These are phyloP conservation scores for Drosophila nigrodunni DNA, from an alignment of 1,140 invertebrate genomes.

Conservation along the genomic window DNA sequence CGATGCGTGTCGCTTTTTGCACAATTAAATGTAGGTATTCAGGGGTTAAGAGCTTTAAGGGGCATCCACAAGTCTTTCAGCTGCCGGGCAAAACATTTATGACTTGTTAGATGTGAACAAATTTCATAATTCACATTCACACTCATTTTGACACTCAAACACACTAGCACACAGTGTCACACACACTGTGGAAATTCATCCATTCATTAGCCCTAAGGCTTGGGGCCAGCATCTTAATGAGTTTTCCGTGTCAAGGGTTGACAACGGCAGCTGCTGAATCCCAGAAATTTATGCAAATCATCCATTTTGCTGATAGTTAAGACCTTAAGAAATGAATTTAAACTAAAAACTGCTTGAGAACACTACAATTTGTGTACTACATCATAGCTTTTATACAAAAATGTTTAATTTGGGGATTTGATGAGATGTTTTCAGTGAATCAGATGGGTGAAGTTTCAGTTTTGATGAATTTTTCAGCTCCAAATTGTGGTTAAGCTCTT, in stretches of 20 bases:
- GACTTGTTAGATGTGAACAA: constrained; percentile 71
- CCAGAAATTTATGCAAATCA: constrained; percentile 53
- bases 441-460: no score
- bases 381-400: no score
- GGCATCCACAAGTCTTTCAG: constrained; percentile 35
- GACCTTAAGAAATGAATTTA: constrained; percentile 7
- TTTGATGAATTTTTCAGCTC: no score
- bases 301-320: constrained; percentile 11
- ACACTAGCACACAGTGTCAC: constrained; percentile 31
- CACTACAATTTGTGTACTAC: no score
- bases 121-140: constrained; percentile 68
- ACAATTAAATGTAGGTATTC: not conserved
- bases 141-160: constrained; percentile 33
- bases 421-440: no score
- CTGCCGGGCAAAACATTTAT: constrained; percentile 62
- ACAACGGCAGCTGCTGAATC: constrained; percentile 43
- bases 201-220: constrained; percentile 27
- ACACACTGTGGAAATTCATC: constrained; percentile 3
- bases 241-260: constrained; percentile 69
- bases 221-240: constrained; percentile 56
- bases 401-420: no score
- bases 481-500: no score
- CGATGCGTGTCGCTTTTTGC: constrained; percentile 20
- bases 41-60: not conserved
- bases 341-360: not conserved